Percentiles rank a stretch among this genome's conserved stretches.
Evolutionary conservation across 1,140 invertebrate species (phyloP).

Genomic region (Bacillus rossius): DNA sequence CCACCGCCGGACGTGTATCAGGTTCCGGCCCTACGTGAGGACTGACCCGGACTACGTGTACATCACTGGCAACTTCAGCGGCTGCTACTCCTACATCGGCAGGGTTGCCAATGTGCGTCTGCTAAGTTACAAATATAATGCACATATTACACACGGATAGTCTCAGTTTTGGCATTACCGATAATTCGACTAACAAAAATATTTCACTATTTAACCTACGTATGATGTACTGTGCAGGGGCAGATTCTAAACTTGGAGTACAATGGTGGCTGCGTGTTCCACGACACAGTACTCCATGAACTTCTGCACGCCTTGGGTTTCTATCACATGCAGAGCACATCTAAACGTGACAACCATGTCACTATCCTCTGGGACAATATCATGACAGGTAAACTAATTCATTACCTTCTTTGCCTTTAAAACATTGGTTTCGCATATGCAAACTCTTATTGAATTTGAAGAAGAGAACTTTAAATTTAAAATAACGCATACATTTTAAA

Average conservation of each 20-base stretch:
- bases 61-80: constrained; percentile 37
- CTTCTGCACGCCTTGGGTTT: constrained; percentile 59
- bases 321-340: constrained; percentile 60
- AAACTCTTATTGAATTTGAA: no score
- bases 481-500: no score
- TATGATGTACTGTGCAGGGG: not conserved
- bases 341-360: constrained; percentile 58
- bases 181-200: no score
- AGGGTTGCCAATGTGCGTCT: constrained; percentile 39
- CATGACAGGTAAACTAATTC: constrained; percentile 35
- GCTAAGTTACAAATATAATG: no score
- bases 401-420: no score
- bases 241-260: constrained; percentile 5
- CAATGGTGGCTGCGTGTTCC: constrained; percentile 12
- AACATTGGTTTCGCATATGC: no score
- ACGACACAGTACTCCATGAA: constrained; percentile 57
- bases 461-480: no score
- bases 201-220: no score
- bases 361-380: constrained; percentile 58
- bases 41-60: constrained; percentile 49
- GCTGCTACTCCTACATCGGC: constrained; percentile 51
- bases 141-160: no score
- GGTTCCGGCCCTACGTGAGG: constrained; percentile 49
- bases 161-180: no score
- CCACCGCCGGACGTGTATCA: constrained; percentile 52